phyloP scores from a whole-genome alignment of 1,140 invertebrate species.

The Nasonia giraulti region DNA sequence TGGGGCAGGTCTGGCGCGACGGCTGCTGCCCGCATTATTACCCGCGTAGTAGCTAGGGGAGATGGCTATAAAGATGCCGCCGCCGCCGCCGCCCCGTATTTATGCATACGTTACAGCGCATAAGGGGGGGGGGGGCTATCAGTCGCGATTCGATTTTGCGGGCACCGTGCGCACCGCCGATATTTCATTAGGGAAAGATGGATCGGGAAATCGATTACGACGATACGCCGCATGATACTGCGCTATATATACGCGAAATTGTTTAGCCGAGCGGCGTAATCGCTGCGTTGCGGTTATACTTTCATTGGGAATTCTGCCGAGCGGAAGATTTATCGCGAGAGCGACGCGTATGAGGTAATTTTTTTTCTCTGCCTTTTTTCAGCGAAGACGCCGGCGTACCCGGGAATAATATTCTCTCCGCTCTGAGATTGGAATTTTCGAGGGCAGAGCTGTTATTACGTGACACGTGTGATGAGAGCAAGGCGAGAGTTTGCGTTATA shows the following conservation, averaged over 20 bases:
- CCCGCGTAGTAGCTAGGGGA: neutral
- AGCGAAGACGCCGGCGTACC: neutral
- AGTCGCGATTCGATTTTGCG: conserved; percentile 47
- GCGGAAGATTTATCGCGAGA: conserved; percentile 38
- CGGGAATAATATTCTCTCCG: neutral
- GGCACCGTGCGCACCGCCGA: conserved; percentile 20
- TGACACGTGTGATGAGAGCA: no score
- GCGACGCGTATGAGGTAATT: neutral
- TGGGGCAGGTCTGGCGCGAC: conserved; percentile 32
- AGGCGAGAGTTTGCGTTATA: no score
- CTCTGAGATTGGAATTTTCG: conserved; percentile 5
- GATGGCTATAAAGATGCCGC: conserved; percentile 38
- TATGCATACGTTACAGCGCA: conserved; percentile 8
- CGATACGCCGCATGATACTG: neutral
- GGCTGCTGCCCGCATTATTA: conserved; percentile 43
- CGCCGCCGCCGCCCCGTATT: conserved; percentile 7
- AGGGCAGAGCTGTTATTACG: neutral
- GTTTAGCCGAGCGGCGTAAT: conserved; percentile 48
- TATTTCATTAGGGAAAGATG: conserved; percentile 49
- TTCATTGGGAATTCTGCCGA: conserved; percentile 38
- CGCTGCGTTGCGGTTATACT: conserved; percentile 24
- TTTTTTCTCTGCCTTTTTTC: conserved; percentile 1
- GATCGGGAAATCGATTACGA: conserved; percentile 45
- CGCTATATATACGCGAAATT: conserved; percentile 12
- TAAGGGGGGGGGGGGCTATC: neutral